Base-by-base conservation (phyloP, 2,113 vertebrate species). In the Glareola pratincola region DNA sequence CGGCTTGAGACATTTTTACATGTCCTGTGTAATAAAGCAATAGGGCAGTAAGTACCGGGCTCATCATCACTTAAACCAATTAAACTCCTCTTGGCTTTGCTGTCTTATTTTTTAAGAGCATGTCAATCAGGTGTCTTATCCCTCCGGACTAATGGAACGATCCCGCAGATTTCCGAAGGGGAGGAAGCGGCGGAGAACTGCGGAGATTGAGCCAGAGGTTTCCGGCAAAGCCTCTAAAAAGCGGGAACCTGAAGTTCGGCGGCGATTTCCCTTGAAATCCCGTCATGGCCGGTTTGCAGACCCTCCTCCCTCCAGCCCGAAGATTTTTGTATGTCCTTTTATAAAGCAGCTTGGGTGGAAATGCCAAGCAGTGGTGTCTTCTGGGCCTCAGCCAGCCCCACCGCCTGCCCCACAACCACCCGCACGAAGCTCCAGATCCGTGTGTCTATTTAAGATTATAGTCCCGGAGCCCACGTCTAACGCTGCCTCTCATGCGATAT, bases 31-130 rank as follows among this genome's bases (percentile, higher is more conserved):
- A 96, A 88, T 93, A 81, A 96, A 89, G 56, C 53, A 90, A 89
- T 92, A 91, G 88, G 72, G 47, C 53, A 63, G 75, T 92, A 96
- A 91, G 74, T 82, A 53, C 92, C 60, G 63, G 91, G 43, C 90
- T 92, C 94, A 41, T 90, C 88, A 69, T 90, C 94, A 62, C 90
- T 95, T 92, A 78, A 68, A 30, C 5, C 27, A 48, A 81, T 79
- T 90, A 89, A 83, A n/a, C 16, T 8, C 3, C 23, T 60, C n/a
- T 94, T 96, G 86, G 68, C 89, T 72, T 84, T 79, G 81, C 75
- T n/a, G 62, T 48, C 14, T 77, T 41, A 10, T 54, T 86, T 96
- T 90, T 86, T 91, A 90, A 93, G 50, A 77, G 45, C 63, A 8
- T 34, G 15, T 29, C 74, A 43, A 13, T 62, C 39, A 14, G 66